These are phyloP conservation scores for Campopleginae sp. DNA, from an alignment of 2,888 invertebrate species.

Conservation along the genomic window DNA sequence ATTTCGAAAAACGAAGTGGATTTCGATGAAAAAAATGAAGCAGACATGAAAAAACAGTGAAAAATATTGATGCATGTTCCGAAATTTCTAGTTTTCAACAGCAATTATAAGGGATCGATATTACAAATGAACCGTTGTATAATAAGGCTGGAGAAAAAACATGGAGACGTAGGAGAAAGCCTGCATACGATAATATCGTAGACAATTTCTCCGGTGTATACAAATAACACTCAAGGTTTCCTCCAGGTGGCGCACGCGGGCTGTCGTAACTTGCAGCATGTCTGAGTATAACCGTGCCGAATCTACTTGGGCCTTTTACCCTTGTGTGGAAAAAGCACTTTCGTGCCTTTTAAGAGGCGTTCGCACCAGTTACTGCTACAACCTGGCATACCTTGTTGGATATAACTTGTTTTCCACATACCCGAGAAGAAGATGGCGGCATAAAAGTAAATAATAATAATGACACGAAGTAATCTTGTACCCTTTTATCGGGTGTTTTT, in stretches of 20 bases:
- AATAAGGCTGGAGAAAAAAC: background rate
- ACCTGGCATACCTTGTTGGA: slow-evolving; percentile 8
- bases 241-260: background rate
- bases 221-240: slow-evolving; percentile 7
- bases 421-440: slow-evolving; percentile 22
- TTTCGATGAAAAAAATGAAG: background rate
- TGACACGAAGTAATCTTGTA: slow-evolving; percentile 44
- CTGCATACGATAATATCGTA: slow-evolving; percentile 7
- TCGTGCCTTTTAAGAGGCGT: slow-evolving; percentile 37
- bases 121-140: background rate
- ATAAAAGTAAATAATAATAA: slow-evolving; percentile 56
- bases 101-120: background rate
- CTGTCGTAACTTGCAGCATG: slow-evolving; percentile 11
- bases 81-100: background rate
- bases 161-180: background rate
- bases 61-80: background rate
- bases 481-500: background rate
- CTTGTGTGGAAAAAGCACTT: slow-evolving; percentile 50
- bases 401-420: slow-evolving; percentile 27
- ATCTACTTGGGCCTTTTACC: slow-evolving; percentile 52
- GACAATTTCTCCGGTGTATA: background rate
- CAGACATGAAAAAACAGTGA: background rate
- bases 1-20: background rate
- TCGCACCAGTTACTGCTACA: slow-evolving; percentile 5
- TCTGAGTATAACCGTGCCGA: slow-evolving; percentile 37